Evolutionary conservation across 2,113 vertebrate species (phyloP).

Genomic region (Donacobius atricapilla): DNA sequence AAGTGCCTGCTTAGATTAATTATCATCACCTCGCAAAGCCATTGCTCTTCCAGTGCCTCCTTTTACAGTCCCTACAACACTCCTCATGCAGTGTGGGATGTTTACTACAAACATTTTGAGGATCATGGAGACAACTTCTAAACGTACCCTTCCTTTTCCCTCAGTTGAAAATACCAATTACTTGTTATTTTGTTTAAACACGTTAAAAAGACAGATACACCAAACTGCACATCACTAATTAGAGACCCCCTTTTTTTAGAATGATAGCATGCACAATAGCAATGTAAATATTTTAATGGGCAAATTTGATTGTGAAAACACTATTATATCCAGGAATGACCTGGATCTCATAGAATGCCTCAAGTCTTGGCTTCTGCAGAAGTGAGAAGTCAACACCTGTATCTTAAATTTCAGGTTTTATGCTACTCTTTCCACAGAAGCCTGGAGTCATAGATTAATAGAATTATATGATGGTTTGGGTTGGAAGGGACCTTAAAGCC

Average conservation of each 20-base stretch:
- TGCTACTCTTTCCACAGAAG: background rate
- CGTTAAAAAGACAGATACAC: background rate
- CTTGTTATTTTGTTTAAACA: background rate
- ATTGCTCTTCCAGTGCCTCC: background rate
- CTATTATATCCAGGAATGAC: background rate
- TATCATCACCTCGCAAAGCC: background rate
- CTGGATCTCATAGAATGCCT: background rate
- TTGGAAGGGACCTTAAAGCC: background rate
- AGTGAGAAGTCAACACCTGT: background rate
- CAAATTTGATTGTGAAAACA: background rate
- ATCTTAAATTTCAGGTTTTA: background rate
- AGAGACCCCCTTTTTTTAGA: background rate
- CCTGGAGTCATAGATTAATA: background rate
- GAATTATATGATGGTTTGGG: background rate
- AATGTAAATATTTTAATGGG: background rate
- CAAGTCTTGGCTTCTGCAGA: background rate
- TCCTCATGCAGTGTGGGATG: background rate
- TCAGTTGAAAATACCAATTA: background rate
- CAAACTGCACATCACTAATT: background rate
- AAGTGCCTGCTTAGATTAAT: conserved; percentile 2
- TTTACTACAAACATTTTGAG: background rate
- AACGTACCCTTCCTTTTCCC: background rate
- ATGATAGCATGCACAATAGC: background rate
- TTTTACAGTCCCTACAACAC: background rate
- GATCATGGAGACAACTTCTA: background rate